These are phyloP conservation scores for Habroteleia sp. DNA, from an alignment of 2,888 invertebrate species.

Conservation along the genomic window DNA sequence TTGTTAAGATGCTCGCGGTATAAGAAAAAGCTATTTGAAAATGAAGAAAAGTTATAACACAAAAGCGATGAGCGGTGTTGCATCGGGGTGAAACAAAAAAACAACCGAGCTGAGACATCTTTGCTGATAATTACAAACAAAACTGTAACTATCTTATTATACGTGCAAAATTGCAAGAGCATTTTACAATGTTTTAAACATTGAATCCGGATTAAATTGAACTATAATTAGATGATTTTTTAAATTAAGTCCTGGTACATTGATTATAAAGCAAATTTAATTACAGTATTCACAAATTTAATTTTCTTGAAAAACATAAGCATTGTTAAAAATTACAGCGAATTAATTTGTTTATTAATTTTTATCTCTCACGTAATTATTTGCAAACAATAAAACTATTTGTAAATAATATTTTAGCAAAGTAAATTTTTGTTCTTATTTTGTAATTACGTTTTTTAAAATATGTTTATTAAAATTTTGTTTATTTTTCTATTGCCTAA, in stretches of 20 bases:
- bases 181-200: background rate
- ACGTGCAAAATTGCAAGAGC: slow-evolving; percentile 11
- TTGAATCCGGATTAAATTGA: background rate
- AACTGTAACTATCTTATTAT: slow-evolving; percentile 34
- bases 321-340: no score
- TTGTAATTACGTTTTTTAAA: no score
- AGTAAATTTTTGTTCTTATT: no score
- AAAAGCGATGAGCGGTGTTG: slow-evolving; percentile 19
- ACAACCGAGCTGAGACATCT: slow-evolving; percentile 18
- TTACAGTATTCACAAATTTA: no score
- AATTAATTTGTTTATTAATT: no score
- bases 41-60: slow-evolving; percentile 32
- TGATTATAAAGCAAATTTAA: no score
- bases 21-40: slow-evolving; percentile 32
- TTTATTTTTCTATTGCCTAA: no score
- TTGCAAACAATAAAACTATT: no score
- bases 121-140: slow-evolving; percentile 47
- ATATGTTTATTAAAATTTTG: no score
- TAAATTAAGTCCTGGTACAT: background rate
- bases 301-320: no score
- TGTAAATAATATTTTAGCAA: no score
- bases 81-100: slow-evolving; percentile 10
- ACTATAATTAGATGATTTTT: slow-evolving; percentile 1
- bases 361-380: no score
- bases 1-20: slow-evolving; percentile 27